Evolutionary conservation across 2,888 invertebrate species (phyloP), one percentile per base, ranked within the genome.

Genomic region (Leucophenga maculata): DNA sequence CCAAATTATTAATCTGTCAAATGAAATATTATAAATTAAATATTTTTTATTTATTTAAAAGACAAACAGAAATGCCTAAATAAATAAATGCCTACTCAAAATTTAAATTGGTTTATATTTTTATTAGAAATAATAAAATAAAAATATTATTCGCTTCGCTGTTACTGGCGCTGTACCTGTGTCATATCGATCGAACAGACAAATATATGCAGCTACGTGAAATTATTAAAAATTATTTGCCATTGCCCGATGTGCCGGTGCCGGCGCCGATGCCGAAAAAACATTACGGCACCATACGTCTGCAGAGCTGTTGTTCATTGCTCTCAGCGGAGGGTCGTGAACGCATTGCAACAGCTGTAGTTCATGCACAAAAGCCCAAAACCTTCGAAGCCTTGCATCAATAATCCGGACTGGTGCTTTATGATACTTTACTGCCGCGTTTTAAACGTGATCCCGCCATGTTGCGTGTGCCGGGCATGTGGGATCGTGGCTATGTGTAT

Each of bases 191-290:
- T 89, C 93, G 94, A 0, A 97, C 96, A 0, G 89, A 91, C 0
- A 97, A 97, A 89, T 98, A 95, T 89, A 91, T 90, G 75, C 90
- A 90, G 3, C 91, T 95, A 66, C 91, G 93, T 77, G 89, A 92
- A n/a, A 88, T 92, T 18, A 89, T 94, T 71, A 86, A 88, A 68
- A 88, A 93, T 91, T 93, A 92, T 80, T 85, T 91, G 9, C 89
- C 90, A 1, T 67, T 91, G 67, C 91, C 92, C 3, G 85, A 90
- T 71, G 86, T 90, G 26, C 88, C 91, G 0, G 86, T 91, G 0
- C 94, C 94, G 0, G 79, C 80, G 6, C 90, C 90, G 11, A 89
- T 91, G 64, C 89, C 90, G 0, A 96, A 95, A 88, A 91, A 90
- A 62, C 89, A 90, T 48, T 94, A 94, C 78, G 94, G 94, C 2